Evolutionary conservation across 2,113 vertebrate species (phyloP), one percentile per base, ranked within the genome.

Genomic region (Prolemur simus): DNA sequence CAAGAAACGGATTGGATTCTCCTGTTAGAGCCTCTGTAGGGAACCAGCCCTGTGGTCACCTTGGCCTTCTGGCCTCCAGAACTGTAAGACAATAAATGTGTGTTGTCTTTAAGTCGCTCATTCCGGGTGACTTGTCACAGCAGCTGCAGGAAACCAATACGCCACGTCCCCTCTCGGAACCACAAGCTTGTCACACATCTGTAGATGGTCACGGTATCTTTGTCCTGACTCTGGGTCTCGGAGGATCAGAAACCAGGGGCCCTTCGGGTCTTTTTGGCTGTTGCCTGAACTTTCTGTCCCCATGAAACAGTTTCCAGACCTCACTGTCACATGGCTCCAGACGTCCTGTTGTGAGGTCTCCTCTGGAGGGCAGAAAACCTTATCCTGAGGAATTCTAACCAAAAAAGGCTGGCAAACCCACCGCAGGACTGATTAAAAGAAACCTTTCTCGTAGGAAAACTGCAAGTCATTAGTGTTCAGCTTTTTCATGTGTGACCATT

Each of bases 371-470:
- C 20, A 93, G 80, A 94, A 77, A 97, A 91, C 32, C 74, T 69
- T 71, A 69, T 83, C 92, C 89, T 0, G 6, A 92, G 87, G 91
- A 97, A 95, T 90, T 89, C 83, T 84, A 96, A 89, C 95, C 94
- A 12, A 69, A 83, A 71, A 83, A 71, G 63, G 66, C 68, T 63
- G 14, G 56, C 63, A 20, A n/a, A 54, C 23, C 83, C 86, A 87
- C 94, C 68, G 6, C 71, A 73, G 81, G 73, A 39, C 80, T 97
- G 96, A 95, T 97, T 74, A 97, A 94, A 97, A 89, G 96, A 96
- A 95, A 58, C 86, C 93, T 93, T 88, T 52, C 64, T 86, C 18
- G 37, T 32, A 39, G 45, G 68, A 49, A 84, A 95, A 95, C 94
- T 94, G 94, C 60, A 95, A 96, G 85, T 82, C 93, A 64, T 96